A percentile compares a stretch with the other conserved stretches of the same genome.
phyloP scores from a whole-genome alignment of 2,888 invertebrate species.

The Melinaea marsaeus region DNA sequence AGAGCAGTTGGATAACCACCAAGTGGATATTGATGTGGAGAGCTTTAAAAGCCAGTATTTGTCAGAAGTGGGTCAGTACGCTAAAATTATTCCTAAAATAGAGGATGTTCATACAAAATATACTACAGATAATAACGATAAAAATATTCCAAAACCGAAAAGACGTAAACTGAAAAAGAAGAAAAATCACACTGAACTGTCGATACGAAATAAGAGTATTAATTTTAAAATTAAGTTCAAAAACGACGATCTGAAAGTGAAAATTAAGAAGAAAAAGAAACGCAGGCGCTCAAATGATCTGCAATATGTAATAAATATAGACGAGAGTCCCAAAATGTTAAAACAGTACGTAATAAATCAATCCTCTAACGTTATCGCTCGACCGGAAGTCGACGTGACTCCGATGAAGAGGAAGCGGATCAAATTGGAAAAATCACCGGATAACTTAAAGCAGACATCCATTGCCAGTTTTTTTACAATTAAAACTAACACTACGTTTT shows the following conservation, averaged over 20 bases:
- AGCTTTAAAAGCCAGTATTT: slow-evolving; percentile 59
- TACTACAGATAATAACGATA: background rate
- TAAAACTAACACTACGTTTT: slow-evolving; percentile 17
- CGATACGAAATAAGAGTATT: slow-evolving; percentile 38
- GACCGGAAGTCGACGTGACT: slow-evolving; percentile 43
- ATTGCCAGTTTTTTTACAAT: slow-evolving; percentile 57
- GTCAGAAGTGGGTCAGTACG: slow-evolving; percentile 46
- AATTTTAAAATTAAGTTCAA: slow-evolving; percentile 53
- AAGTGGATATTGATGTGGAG: slow-evolving; percentile 53
- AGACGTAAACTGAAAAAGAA: slow-evolving; percentile 26
- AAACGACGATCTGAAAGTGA: slow-evolving; percentile 43
- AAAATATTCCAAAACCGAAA: slow-evolving; percentile 3
- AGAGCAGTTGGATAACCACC: slow-evolving; percentile 37
- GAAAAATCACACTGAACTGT: slow-evolving; percentile 25
- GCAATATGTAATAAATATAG: background rate
- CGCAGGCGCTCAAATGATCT: slow-evolving; percentile 6
- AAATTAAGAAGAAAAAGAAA: slow-evolving; percentile 37
- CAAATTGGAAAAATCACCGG: slow-evolving; percentile 45
- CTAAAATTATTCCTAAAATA: slow-evolving; percentile 6
- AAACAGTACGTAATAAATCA: slow-evolving; percentile 59
- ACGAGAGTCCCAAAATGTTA: slow-evolving; percentile 25
- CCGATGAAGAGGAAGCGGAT: slow-evolving; percentile 44
- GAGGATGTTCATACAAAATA: background rate
- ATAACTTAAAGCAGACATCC: slow-evolving; percentile 57
- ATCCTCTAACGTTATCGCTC: slow-evolving; percentile 37